phyloP scores from a whole-genome alignment of 2,888 invertebrate species.

The Slavum lentiscoides region DNA sequence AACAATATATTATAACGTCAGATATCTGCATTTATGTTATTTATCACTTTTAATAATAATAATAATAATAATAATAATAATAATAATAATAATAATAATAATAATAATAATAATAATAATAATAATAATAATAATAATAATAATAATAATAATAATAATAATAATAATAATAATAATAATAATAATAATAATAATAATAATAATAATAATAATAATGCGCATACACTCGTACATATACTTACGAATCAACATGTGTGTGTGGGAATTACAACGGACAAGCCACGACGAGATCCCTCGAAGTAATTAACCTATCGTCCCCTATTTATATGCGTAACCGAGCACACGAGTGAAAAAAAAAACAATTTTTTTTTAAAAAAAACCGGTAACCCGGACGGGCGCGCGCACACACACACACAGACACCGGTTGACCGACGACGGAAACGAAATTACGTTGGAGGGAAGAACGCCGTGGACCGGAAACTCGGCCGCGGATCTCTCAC shows the following conservation, averaged over 20 bases:
- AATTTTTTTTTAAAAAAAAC: neutral
- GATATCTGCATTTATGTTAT: no score
- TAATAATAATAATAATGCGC: no score
- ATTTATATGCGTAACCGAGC: no score
- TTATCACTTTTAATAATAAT: no score
- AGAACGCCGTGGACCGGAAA: conserved; percentile 48
- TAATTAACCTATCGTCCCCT: conserved; percentile 40
- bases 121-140: no score
- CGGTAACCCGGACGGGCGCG: conserved; percentile 18
- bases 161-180: no score
- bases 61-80: no score
- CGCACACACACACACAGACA: neutral
- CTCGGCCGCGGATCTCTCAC: conserved; percentile 51
- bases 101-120: no score
- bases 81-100: no score
- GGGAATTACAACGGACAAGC: neutral
- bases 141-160: no score
- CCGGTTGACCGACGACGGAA: conserved; percentile 40
- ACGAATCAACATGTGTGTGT: conserved; percentile 32
- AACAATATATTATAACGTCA: no score
- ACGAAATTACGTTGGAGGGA: conserved; percentile 18
- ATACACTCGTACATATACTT: no score
- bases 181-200: neutral
- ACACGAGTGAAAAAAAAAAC: neutral
- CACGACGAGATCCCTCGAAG: conserved; percentile 26